Evolutionary conservation across 2,888 invertebrate species (phyloP), one percentile per base, ranked within the genome.

Genomic region (Drosophila kambysellisi): DNA sequence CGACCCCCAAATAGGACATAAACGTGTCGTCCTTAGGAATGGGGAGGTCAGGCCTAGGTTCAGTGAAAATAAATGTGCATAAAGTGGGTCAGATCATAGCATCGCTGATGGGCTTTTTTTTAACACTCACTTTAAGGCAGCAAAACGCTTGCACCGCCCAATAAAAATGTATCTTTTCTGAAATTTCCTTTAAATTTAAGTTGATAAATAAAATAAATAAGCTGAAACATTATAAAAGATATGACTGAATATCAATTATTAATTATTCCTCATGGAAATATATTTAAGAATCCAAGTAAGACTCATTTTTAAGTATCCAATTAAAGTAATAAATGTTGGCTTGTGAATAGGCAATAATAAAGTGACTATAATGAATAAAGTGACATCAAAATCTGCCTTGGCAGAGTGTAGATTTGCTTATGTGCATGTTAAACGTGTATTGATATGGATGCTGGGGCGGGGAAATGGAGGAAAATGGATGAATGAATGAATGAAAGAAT

Each of bases 71-170:
- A 68, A 85, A 84, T 89, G 88, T 56, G 70, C 51, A 39, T 65
- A 68, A 81, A 83, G 54, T 81, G 81, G 88, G 83, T 80, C 86
- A 85, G 81, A 83, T 82, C 69, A 74, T 37, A 48, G 48, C 62
- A 59, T 32, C 56, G 54, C 59, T 52, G 48, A 48, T 29, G 50
- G 43, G 12, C 9, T 50, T 43, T 39, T 48, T 7, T 41, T 52
- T 5, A 0, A 25, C 46, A 46, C 15, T 25, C 25, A 33, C 54
- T 37, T 68, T 63, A 33, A 58, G 37, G 32, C 11, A 9, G 29
- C n/a, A 58, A 46, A 54, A 20, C 11, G 41, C 20, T 53, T 29
- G 20, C 20, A 12, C 3, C 0, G 12, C 6, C 50, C 33, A 9
- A 68, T 66, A 58, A 41, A 51, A 33, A 51, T 30, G 12, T 30